Evolutionary conservation across 37 sponge, comb jelly and placozoan genomes (phyloP).

Genomic region (Petrosia ficiformis): DNA sequence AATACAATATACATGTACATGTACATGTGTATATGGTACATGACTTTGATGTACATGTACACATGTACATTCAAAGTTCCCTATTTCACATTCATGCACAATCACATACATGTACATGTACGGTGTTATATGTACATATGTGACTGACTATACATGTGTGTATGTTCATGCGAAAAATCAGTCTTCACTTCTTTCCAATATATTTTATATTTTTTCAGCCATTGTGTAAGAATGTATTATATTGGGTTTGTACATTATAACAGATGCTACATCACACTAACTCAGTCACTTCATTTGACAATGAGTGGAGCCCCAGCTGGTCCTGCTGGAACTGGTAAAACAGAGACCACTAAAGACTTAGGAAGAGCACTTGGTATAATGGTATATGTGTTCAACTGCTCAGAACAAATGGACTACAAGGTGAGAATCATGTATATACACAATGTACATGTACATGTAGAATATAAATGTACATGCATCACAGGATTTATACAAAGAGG

Average conservation of each 20-base stretch:
- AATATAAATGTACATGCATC: too few relatives aligned
- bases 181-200: too few relatives aligned
- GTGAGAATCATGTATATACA: constrained; percentile 13
- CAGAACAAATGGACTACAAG: constrained; percentile 99
- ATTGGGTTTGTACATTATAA: too few relatives aligned
- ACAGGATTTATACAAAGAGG: too few relatives aligned
- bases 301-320: constrained; percentile 99
- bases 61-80: neutral
- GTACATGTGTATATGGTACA: constrained; percentile 30
- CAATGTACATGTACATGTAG: too few relatives aligned
- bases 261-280: constrained; percentile 98
- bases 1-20: constrained; percentile 6
- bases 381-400: constrained; percentile 99
- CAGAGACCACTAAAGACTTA: constrained; percentile 98
- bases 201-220: too few relatives aligned
- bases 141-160: too few relatives aligned
- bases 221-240: too few relatives aligned
- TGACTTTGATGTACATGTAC: constrained; percentile 34
- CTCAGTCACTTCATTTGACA: constrained; percentile 97
- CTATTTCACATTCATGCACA: neutral
- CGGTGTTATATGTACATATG: too few relatives aligned
- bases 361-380: constrained; percentile 97
- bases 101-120: neutral
- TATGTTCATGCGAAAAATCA: too few relatives aligned
- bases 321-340: constrained; percentile 98